Evolutionary conservation across 2,888 invertebrate species (phyloP), one percentile per base, ranked within the genome.

Genomic region (Romanomermis culicivorax): DNA sequence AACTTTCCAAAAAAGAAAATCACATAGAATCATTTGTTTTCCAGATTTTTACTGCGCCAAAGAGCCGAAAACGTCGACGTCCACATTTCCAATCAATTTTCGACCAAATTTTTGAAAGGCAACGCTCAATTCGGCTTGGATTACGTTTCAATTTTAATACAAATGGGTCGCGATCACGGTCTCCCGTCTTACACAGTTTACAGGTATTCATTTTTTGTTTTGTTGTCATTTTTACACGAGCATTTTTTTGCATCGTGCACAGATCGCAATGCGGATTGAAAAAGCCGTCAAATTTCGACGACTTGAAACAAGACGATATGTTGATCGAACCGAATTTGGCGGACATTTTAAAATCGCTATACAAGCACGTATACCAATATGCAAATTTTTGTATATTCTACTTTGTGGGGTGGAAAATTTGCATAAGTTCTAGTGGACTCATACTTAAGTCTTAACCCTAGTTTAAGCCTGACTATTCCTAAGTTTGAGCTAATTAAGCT

Each of bases 81-180:
- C 20, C 63, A 62, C 49, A 60, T 65, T 54, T 55, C 61, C 30
- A 51, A 54, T 2, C 59, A 61, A 14, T 55, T 68, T 14, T 58
- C 60, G n/a, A 58, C 61, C 7, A 59, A 60, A 17, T 66, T 66
- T 48, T 55, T 63, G 17, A 55, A 59, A 42, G 42, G 48, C 36
- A 29, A 20, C 2, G n/a, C 7, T 24, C n/a, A 48, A 2, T 3
- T 14, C 3, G 54, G 54, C 2, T 27, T 49, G n/a, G 54, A 54
- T 25, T 23, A 30, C 4, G 51, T 42, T 23, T 61, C 68, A 2
- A 61, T 66, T 29, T 62, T 64, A 1, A 51, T 68, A 52, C 65
- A 66, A 53, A 63, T 64, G 55, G 65, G 65, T 20, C 58, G 68
- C 43, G 68, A 68, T 56, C 68, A 68, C 57, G 68, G 68, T 42